Evolutionary conservation across 2,113 vertebrate species (phyloP).

Genomic region (Caretta caretta): DNA sequence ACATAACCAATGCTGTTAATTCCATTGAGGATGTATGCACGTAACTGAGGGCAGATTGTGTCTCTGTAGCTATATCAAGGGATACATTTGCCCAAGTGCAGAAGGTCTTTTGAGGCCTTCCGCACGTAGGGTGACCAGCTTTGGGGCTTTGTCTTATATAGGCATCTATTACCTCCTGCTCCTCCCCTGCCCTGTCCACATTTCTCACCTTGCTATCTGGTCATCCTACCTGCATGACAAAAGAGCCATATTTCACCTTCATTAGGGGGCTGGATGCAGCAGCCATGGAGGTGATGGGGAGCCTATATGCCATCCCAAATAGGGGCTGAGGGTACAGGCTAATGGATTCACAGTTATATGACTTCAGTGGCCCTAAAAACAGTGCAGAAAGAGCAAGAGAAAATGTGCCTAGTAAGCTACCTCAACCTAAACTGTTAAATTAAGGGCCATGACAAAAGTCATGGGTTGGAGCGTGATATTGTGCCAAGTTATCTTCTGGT

Average conservation of each 20-base stretch:
- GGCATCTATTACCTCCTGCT: not conserved
- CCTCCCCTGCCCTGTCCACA: too few relatives aligned
- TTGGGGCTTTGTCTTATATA: not conserved
- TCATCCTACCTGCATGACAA: not conserved
- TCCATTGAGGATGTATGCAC: not conserved
- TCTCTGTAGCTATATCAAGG: not conserved
- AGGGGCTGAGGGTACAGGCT: not conserved
- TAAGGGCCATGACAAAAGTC: rapidly evolving
- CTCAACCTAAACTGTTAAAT: not conserved
- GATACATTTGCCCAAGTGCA: not conserved
- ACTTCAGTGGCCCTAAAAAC: not conserved
- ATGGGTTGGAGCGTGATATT: not conserved
- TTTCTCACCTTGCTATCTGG: not conserved
- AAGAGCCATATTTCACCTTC: not conserved
- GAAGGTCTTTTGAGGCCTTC: not conserved
- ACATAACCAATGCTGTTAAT: not conserved
- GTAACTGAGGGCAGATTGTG: not conserved
- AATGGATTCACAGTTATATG: not conserved
- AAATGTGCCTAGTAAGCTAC: not conserved
- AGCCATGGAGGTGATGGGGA: not conserved
- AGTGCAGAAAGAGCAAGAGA: not conserved
- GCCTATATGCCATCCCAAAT: not conserved
- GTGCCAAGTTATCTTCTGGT: not conserved
- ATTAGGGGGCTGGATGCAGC: not conserved
- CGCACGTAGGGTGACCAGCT: not conserved